Conservation (phyloP, 2,113 vertebrate genomes). For the Mastomys natalensis region DNA sequence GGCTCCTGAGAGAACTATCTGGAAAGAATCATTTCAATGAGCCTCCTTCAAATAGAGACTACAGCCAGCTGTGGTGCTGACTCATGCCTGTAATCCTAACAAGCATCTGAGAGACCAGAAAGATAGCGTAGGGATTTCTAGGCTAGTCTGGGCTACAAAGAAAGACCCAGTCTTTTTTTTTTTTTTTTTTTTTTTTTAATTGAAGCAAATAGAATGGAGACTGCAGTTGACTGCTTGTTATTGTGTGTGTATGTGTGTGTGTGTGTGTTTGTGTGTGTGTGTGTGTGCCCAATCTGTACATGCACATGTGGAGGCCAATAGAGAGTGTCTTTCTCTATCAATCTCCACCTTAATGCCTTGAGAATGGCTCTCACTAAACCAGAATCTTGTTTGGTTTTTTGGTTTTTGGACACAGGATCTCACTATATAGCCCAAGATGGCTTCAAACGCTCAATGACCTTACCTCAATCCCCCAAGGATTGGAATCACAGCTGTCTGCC, state of each 20-base stretch:
- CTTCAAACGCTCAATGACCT: not conserved
- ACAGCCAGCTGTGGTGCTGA: not conserved
- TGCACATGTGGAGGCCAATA: not conserved
- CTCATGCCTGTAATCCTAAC: not conserved
- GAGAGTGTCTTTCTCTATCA: not conserved
- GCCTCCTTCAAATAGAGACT: not conserved
- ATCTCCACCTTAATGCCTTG: not conserved
- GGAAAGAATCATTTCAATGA: constrained; percentile 28
- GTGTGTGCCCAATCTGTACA: not conserved
- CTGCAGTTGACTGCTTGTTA: not conserved
- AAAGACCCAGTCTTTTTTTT: not conserved
- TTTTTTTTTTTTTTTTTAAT: no score
- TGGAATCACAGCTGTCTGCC: not conserved
- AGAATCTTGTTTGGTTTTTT: not conserved
- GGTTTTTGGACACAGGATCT: not conserved
- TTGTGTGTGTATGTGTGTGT: not conserved
- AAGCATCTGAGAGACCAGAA: not conserved
- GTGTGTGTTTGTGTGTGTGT: not conserved
- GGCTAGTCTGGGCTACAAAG: not conserved
- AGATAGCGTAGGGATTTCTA: not conserved
- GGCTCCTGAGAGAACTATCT: not conserved
- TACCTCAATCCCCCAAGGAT: not conserved
- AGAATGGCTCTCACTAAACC: not conserved
- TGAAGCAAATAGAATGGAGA: not conserved
- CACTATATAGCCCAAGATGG: not conserved